phyloP scores from a whole-genome alignment of 1,140 invertebrate genomes.

The Nephotettix cincticeps region DNA sequence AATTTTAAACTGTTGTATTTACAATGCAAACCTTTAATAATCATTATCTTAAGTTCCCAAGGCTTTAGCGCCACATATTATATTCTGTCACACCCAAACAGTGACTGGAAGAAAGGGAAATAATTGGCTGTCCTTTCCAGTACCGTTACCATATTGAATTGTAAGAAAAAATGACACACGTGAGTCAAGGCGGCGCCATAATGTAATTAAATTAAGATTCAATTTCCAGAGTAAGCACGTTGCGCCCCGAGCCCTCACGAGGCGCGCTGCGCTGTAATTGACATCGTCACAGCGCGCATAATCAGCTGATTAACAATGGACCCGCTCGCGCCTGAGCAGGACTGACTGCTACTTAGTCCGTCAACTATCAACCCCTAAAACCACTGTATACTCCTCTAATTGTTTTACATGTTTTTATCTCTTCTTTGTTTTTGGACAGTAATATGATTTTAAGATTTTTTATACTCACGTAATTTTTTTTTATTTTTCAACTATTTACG shows the following conservation, averaged over 20 bases:
- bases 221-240: neutral
- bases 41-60: no score
- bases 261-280: neutral
- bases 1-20: no score
- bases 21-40: no score
- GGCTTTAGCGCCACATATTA: no score
- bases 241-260: neutral
- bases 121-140: neutral
- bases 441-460: no score
- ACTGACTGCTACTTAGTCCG: neutral
- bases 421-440: no score
- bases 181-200: neutral
- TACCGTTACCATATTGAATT: neutral
- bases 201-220: conserved; percentile 13
- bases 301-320: conserved; percentile 3
- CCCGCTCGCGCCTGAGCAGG: neutral
- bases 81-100: no score
- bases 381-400: no score
- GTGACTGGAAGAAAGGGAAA: neutral
- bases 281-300: neutral
- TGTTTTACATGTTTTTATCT: no score
- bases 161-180: conserved; percentile 1
- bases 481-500: no score
- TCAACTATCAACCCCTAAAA: no score
- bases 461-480: no score